Evolutionary conservation across 1,140 invertebrate species (phyloP), one percentile per base, ranked within the genome.

Genomic region (Aphaenogaster floridana): DNA sequence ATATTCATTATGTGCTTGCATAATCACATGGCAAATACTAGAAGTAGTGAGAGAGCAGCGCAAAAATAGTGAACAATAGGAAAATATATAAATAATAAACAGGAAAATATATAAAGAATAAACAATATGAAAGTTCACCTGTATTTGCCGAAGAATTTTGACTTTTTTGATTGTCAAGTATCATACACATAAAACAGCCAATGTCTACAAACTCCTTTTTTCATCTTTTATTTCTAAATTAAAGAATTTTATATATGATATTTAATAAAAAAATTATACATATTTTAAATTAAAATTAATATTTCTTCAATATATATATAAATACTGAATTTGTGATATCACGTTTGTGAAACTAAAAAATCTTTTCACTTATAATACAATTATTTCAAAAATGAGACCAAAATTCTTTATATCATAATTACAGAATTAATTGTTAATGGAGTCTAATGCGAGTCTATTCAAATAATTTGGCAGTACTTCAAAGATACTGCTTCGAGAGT

Each of bases 301-400:
- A 74, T 74, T 74, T 72, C 4, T 72, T 39, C 7, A 39, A 74
- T 72, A 54, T 7, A 39, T 54, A 54, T 7, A 39, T 54, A 54
- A 39, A 74, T 57, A 74, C n/a, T 74, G 52, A 57, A 57, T n/a
- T 39, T 74, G 15, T 15, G 13, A 11, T 74, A 68, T 68, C 64
- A 68, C 64, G 45, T 45, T 68, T 48, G n/a, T 68, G 42, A 68
- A 68, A 42, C 39, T 42, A 42, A 66, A 68, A 5, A 68, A 68
- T 39, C 0, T 0, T 68, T 68, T 42, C 21, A 39, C 7, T 45
- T 68, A 21, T 21, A 48, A 21, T 59, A 74, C 36, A 57, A 74
- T 74, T 72, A 71, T 72, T 36, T 36, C 5, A 57, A 57, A 74
- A 74, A 74, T 48, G 3, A 34, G 17, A 52, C 15, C 17, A n/a